A percentile compares a stretch with the other conserved stretches of the same genome.
These are phyloP conservation scores for Enteromius unitaeniatus DNA, from an alignment of 2,797 vertebrate genomes.

Conservation along the genomic window DNA sequence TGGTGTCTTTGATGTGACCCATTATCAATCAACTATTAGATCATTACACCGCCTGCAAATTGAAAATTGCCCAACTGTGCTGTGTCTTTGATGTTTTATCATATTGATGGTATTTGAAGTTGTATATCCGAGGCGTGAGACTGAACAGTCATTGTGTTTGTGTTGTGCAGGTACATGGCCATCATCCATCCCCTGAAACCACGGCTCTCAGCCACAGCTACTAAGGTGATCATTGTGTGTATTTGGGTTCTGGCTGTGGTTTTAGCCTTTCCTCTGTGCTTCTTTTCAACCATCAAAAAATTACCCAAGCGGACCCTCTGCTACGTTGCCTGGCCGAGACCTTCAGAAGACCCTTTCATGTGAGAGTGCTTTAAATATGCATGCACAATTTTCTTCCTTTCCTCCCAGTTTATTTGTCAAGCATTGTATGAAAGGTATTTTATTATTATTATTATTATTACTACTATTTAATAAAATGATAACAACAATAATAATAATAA, in stretches of 20 bases:
- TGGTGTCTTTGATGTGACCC: background rate
- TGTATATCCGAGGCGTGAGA: background rate
- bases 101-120: slow-evolving; percentile 15
- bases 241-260: slow-evolving; percentile 95
- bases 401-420: background rate
- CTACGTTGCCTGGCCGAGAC: slow-evolving; percentile 92
- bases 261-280: slow-evolving; percentile 93
- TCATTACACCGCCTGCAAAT: slow-evolving; percentile 21
- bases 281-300: slow-evolving; percentile 87
- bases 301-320: slow-evolving; percentile 88
- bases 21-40: slow-evolving; percentile 26
- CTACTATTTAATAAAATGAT: background rate
- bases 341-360: slow-evolving; percentile 85
- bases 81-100: slow-evolving; percentile 13
- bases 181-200: slow-evolving; percentile 97
- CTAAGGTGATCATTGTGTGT: slow-evolving; percentile 88
- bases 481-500: background rate
- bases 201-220: slow-evolving; percentile 91
- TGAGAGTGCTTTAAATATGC: slow-evolving; percentile 73
- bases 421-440: background rate
- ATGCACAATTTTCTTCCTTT: background rate
- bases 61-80: background rate
- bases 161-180: slow-evolving; percentile 89
- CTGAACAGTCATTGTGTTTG: background rate
- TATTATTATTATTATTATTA: background rate